Conservation (phyloP, 1,140 invertebrate species). For the Drosophila grimshawi region DNA sequence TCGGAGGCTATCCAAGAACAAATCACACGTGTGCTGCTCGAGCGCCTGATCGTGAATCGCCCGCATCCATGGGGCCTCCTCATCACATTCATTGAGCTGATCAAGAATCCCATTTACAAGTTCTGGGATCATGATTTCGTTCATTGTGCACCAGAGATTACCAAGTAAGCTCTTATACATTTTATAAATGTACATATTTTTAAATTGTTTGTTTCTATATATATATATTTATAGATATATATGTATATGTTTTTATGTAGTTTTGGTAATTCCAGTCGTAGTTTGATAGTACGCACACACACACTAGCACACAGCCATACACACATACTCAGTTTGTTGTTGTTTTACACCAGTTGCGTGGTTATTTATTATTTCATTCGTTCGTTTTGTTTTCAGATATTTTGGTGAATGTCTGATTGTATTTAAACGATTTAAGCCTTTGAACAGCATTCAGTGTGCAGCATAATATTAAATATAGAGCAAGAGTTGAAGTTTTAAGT, state of each 20-base stretch:
- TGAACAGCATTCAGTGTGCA: slow-evolving; percentile 59
- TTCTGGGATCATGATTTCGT: slow-evolving; percentile 99
- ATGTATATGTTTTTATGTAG: not conserved
- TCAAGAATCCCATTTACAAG: slow-evolving; percentile 99
- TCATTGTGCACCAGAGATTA: slow-evolving; percentile 99
- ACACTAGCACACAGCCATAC: not conserved
- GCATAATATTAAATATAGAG: slow-evolving; percentile 25
- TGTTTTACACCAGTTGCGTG: slow-evolving; percentile 7
- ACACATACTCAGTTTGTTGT: not conserved
- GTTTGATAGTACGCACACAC: slow-evolving; percentile 6
- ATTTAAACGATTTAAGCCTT: slow-evolving; percentile 54
- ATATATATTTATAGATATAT: not conserved
- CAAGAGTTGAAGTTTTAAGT: slow-evolving; percentile 34
- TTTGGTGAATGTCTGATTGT: slow-evolving; percentile 88
- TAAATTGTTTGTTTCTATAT: not conserved
- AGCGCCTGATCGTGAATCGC: slow-evolving; percentile 98
- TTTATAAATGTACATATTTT: not conserved
- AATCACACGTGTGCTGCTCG: slow-evolving; percentile 96
- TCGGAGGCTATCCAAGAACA: slow-evolving; percentile 97
- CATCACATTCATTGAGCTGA: slow-evolving; percentile 99
- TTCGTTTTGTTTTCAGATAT: slow-evolving; percentile 85
- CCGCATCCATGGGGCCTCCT: slow-evolving; percentile 99
- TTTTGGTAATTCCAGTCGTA: slow-evolving; percentile 2
- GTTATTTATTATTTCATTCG: slow-evolving; percentile 32
- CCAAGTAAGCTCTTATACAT: slow-evolving; percentile 90